Percentiles rank a stretch among this genome's conserved stretches.
Conservation (phyloP, 2,888 invertebrate species). For the Stenodema calcarata region DNA sequence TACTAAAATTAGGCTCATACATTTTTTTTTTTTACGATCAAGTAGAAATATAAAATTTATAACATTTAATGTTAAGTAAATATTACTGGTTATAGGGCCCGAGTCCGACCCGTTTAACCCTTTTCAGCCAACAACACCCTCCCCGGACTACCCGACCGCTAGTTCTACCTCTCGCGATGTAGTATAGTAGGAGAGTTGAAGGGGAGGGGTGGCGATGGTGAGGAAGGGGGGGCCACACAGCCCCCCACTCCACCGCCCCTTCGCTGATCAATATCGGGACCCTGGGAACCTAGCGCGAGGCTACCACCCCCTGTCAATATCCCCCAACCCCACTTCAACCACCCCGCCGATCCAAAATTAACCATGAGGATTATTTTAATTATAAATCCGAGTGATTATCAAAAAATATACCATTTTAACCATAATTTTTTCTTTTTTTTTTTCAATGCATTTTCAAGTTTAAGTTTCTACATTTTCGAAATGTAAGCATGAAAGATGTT, state of each 20-base stretch:
- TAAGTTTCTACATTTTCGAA: too few relatives aligned
- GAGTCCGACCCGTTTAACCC: neutral
- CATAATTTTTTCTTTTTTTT: too few relatives aligned
- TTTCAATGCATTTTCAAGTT: too few relatives aligned
- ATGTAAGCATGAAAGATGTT: too few relatives aligned
- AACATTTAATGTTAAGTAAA: neutral
- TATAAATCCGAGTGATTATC: too few relatives aligned
- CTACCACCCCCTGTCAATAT: conserved; percentile 6
- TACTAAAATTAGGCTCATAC: too few relatives aligned
- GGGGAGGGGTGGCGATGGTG: neutral
- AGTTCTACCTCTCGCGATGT: neutral
- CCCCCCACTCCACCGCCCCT: neutral
- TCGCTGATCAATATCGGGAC: conserved; percentile 47
- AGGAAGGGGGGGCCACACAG: neutral
- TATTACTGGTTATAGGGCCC: neutral
- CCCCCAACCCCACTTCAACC: neutral
- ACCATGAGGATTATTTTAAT: neutral
- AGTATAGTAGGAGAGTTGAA: neutral
- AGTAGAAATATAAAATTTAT: too few relatives aligned
- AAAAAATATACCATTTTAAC: too few relatives aligned
- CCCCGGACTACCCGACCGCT: neutral
- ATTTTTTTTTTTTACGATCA: too few relatives aligned
- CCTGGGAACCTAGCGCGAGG: conserved; percentile 32
- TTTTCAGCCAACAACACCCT: neutral
- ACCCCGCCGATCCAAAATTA: neutral